Percentiles rank a stretch among this genome's conserved stretches.
phyloP scores from a whole-genome alignment of 2,888 invertebrate genomes.

The Molanna angustata region DNA sequence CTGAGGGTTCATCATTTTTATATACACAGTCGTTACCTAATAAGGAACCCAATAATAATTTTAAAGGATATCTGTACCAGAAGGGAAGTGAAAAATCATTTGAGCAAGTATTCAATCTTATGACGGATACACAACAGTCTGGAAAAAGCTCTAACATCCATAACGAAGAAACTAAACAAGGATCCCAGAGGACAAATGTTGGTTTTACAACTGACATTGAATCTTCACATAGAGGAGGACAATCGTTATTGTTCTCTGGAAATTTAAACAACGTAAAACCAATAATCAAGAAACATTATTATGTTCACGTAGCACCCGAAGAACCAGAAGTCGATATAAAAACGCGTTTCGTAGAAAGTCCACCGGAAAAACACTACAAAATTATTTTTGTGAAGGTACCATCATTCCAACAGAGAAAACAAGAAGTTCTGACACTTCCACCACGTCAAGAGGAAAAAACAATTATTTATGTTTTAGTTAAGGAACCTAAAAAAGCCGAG shows the following conservation, averaged over 20 bases:
- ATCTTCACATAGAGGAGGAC: too few species aligned
- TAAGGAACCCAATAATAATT: neutral
- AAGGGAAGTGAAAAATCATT: neutral
- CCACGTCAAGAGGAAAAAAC: constrained; percentile 24
- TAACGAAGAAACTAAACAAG: too few species aligned
- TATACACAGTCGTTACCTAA: neutral
- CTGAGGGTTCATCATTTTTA: neutral
- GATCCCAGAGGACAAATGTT: too few species aligned
- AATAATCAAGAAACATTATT: constrained; percentile 22
- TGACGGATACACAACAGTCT: too few species aligned
- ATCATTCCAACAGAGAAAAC: neutral
- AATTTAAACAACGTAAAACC: too few species aligned
- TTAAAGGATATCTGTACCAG: neutral
- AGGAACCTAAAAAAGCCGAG: constrained; percentile 13
- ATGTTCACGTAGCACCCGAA: constrained; percentile 27
- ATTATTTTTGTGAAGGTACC: constrained; percentile 26
- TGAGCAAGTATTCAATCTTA: too few species aligned
- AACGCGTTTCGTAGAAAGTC: constrained; percentile 2
- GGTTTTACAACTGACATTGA: too few species aligned
- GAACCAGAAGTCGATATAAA: constrained; percentile 18
- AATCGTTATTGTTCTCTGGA: too few species aligned
- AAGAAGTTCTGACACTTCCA: constrained; percentile 1
- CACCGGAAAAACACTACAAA: constrained; percentile 25
- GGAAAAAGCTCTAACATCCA: too few species aligned
- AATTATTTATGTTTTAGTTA: constrained; percentile 23